Evolutionary conservation across 2,888 invertebrate species (phyloP).

Genomic region (Caenorhabditis auriculariae): DNA sequence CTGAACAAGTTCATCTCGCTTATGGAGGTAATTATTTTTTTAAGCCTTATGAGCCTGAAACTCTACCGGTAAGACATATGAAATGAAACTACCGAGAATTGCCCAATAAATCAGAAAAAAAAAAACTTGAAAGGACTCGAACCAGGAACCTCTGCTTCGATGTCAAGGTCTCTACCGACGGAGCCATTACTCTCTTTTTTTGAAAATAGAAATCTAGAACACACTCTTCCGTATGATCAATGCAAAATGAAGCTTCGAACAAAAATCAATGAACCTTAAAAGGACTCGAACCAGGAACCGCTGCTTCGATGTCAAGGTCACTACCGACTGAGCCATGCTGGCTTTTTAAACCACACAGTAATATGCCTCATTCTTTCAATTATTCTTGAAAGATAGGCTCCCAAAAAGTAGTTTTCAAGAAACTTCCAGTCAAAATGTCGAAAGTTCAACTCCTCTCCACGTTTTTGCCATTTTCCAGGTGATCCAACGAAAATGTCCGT

Average conservation of each 20-base stretch:
- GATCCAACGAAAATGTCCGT: slow-evolving; percentile 38
- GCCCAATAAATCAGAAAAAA: too few relatives aligned
- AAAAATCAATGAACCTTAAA: too few relatives aligned
- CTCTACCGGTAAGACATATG: neutral
- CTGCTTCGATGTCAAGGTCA: too few relatives aligned
- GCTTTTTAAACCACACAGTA: neutral
- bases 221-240: too few relatives aligned
- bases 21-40: slow-evolving; percentile 48
- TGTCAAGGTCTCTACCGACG: too few relatives aligned
- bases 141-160: too few relatives aligned
- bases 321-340: too few relatives aligned
- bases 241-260: too few relatives aligned
- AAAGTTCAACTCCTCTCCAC: neutral
- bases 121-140: neutral
- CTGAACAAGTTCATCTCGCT: slow-evolving; percentile 58
- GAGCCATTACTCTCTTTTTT: too few relatives aligned
- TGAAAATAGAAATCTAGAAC: too few relatives aligned
- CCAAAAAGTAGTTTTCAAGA: neutral
- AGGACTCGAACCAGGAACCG: too few relatives aligned
- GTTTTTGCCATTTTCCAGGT: slow-evolving; percentile 19
- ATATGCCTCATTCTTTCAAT: neutral
- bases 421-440: neutral
- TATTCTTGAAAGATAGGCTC: neutral
- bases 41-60: neutral
- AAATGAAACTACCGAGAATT: too few relatives aligned